Evolutionary conservation across 2,113 vertebrate genomes (phyloP).

Genomic region (Lophura nycthemera): DNA sequence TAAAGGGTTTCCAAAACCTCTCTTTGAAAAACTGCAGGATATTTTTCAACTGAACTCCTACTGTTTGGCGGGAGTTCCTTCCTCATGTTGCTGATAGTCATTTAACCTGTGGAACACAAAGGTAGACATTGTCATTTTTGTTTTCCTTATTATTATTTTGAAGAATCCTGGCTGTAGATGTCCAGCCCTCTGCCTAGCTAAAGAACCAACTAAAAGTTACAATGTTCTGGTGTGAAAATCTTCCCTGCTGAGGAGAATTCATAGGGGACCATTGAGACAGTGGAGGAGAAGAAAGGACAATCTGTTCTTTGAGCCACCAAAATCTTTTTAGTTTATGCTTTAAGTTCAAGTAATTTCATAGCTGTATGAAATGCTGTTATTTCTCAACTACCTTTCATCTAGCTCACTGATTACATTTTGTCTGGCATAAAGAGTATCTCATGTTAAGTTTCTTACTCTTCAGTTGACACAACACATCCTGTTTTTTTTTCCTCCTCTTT

Average conservation of each 20-base stretch:
- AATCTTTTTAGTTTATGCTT: conserved; percentile 13
- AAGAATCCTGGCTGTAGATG: not conserved
- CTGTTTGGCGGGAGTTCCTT: not conserved
- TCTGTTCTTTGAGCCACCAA: not conserved
- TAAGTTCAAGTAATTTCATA: conserved; percentile 50
- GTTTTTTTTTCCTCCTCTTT: not conserved
- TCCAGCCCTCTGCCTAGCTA: not conserved
- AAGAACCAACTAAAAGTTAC: not conserved
- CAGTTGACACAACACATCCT: not conserved
- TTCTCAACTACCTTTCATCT: conserved; percentile 17
- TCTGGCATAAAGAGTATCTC: conserved; percentile 10
- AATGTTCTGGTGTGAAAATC: not conserved
- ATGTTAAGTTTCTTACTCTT: conserved; percentile 48
- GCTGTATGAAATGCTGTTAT: not conserved
- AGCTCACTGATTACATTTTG: conserved; percentile 29
- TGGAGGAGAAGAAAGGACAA: not conserved
- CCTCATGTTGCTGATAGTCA: not conserved
- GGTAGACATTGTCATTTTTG: not conserved
- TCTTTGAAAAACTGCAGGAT: not conserved
- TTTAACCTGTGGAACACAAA: not conserved
- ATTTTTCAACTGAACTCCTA: not conserved
- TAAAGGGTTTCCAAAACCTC: not conserved
- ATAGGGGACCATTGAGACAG: not conserved
- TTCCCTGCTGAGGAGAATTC: conserved; percentile 16
- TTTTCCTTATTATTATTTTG: not conserved